Base-by-base conservation (phyloP, 2,797 vertebrate genomes). In the Gymnodraco acuticeps region DNA sequence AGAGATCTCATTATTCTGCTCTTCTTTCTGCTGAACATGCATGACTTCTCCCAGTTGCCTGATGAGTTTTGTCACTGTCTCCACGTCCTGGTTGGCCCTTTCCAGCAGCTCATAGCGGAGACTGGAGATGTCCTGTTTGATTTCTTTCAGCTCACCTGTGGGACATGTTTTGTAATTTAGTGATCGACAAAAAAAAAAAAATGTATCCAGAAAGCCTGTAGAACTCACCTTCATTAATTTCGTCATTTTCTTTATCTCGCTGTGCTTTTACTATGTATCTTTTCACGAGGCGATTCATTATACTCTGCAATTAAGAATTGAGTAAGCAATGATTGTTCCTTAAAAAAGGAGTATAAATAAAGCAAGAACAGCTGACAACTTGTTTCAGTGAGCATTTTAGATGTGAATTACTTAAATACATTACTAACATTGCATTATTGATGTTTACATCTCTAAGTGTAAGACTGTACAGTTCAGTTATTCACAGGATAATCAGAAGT, bases 71-170 rank as follows among this genome's bases (percentile, higher is more conserved):
- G 95, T 94, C 70, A 98, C 89, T 50, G 96, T 95, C 86, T 97
- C 95, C 64, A 93, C 94, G 78, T 97, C 96, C 6, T 95, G 95
- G 75, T 95, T 95, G 78, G 96, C 96, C 85, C 97, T 95, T 77
- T 98, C 97, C 70, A 99, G 95, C 65, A 99, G 96, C 90, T 98
- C 97, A 45, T 96, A 98, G 3, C 97, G 97, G 20, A 99, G 96
- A 86, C 97, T 97, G 54, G 96, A 99, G 86, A 99, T 98, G 82
- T 99, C 98, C 86, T 98, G 97, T 74, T 99, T 99, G 86, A 99
- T 99, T 88, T 99, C 97, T 81, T 97, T 99, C 77, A 99, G 91
- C 75, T 99, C 97, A 63, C 98, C 98, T 99, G 85, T 11, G 27
- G 61, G 48, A 33, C 41, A 83, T 19, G 6, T 3, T 20, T 54